Evolutionary conservation across 2,113 vertebrate species (phyloP), one percentile per base, ranked within the genome.

Genomic region (Colinus virginianus): DNA sequence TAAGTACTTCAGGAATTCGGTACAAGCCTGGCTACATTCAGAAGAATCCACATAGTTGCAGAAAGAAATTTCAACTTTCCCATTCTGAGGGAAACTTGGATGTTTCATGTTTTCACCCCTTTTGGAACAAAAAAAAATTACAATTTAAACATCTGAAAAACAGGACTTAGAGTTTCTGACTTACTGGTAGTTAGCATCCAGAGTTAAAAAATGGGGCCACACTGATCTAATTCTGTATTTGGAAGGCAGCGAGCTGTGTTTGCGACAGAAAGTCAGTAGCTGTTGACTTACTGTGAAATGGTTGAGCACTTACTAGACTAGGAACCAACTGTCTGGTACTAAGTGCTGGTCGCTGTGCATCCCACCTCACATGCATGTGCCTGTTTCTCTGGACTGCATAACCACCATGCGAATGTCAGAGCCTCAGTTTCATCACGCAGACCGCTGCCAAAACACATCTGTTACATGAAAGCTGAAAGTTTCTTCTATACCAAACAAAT

Each of bases 281-380:
- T 74, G 34, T 62, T 48, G 42, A 10, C 49, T 66, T 28, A 6
- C n/a, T 89, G 30, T 56, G 36, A 22, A 58, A 16, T 3, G 25
- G 38, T 4, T 61, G 58, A 78, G 23, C 46, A 4, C 34, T 30
- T 3, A 14, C 28, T 25, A 21, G 58, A 12, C 23, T 3, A 77
- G 34, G 46, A 81, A 25, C 10, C 26, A 58, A 19, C 6, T 2
- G 0, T 15, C 46, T 7, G 0, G 0, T 40, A 63, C 34, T 2
- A 25, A 34, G 17, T 81, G 0, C 8, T 43, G 77, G 15, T 36
- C 46, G 16, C 32, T 34, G 8, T 2, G 7, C 70, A 59, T 19
- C 53, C 46, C 68, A 67, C 32, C 14, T 43, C 38, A 15, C 9
- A 34, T 4, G 40, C 43, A 46, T 0, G 3, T 21, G 4, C n/a